phyloP scores from a whole-genome alignment of 2,797 vertebrate genomes.

The Chiropotes sagulatus region DNA sequence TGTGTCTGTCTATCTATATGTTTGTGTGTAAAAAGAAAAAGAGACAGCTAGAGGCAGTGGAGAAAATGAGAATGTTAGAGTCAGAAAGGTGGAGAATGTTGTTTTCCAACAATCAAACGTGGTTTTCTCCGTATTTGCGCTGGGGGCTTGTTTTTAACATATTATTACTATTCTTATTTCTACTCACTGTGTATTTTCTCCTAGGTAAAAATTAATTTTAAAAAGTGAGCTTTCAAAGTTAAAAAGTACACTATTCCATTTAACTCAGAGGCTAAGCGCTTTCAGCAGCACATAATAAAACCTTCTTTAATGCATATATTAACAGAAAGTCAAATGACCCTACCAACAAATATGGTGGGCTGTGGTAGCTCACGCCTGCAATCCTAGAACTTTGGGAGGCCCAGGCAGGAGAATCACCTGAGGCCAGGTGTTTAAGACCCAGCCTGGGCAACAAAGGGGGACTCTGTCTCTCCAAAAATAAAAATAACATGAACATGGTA shows the following conservation, averaged over 20 bases:
- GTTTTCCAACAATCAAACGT: not conserved
- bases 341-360: not conserved
- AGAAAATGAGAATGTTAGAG: not conserved
- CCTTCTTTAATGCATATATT: not conserved
- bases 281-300: not conserved
- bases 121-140: not conserved
- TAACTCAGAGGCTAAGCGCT: not conserved
- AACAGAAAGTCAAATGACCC: not conserved
- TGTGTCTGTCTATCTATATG: fast-evolving
- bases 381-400: not conserved
- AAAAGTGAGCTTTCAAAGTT: not conserved
- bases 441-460: not conserved
- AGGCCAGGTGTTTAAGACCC: not conserved
- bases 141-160: not conserved
- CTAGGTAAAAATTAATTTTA: not conserved
- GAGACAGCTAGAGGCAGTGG: not conserved
- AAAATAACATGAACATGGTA: not conserved
- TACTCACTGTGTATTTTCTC: not conserved
- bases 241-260: not conserved
- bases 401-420: not conserved
- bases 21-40: not conserved
- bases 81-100: not conserved
- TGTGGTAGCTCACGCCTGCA: not conserved
- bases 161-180: not conserved
- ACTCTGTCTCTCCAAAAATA: not conserved